A percentile compares a stretch with the other conserved stretches of the same genome.
phyloP scores from a whole-genome alignment of 2,888 invertebrate species.

The Mesorhabditis belari region DNA sequence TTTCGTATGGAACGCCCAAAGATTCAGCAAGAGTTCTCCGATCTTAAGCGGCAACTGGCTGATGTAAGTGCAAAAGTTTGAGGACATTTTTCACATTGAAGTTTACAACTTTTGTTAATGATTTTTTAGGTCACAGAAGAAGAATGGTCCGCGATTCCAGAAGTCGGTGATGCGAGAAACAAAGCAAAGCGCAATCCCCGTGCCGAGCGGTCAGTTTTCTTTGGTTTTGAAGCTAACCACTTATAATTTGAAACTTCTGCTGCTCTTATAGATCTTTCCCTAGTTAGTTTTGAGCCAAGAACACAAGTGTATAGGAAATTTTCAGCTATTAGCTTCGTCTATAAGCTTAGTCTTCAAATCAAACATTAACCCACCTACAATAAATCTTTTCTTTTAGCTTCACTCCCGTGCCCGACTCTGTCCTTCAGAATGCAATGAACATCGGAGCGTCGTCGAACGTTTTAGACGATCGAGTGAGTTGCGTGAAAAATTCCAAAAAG shows the following conservation, averaged over 20 bases:
- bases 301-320: slow-evolving; percentile 2
- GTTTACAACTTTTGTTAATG: neutral
- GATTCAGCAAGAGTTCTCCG: slow-evolving; percentile 98
- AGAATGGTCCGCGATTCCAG: slow-evolving; percentile 94
- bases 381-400: slow-evolving; percentile 59
- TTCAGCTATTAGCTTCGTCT: neutral
- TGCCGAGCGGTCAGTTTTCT: slow-evolving; percentile 68
- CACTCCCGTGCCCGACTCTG: slow-evolving; percentile 92
- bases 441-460: slow-evolving; percentile 62
- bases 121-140: slow-evolving; percentile 64
- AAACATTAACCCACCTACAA: too few relatives aligned
- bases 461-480: slow-evolving; percentile 72
- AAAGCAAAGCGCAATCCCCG: slow-evolving; percentile 89
- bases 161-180: slow-evolving; percentile 97
- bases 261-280: slow-evolving; percentile 1
- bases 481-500: too few relatives aligned
- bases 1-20: slow-evolving; percentile 96
- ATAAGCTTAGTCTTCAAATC: too few relatives aligned
- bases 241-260: neutral
- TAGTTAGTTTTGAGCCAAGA: slow-evolving; percentile 1
- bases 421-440: slow-evolving; percentile 73
- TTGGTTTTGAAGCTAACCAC: neutral
- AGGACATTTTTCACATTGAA: neutral
- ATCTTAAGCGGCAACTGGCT: slow-evolving; percentile 69
- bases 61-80: slow-evolving; percentile 56